A percentile compares a stretch with the other conserved stretches of the same genome.
phyloP scores from a whole-genome alignment of 2,888 invertebrate genomes.

The Magallana nippona region DNA sequence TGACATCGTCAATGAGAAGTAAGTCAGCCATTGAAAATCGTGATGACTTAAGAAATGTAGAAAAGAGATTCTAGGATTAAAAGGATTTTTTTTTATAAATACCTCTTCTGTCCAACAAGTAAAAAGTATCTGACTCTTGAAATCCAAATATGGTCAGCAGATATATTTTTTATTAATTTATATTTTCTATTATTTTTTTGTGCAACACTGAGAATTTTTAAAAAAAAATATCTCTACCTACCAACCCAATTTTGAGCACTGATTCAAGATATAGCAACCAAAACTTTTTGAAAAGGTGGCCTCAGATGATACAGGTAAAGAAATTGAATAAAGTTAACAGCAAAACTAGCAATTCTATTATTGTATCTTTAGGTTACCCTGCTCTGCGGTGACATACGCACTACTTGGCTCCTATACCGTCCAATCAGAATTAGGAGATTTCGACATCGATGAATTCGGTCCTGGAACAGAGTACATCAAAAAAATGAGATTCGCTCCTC shows the following conservation, averaged over 20 bases:
- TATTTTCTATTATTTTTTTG: too few species aligned
- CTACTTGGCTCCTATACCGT: constrained; percentile 93
- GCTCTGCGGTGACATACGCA: constrained; percentile 98
- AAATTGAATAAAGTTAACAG: too few species aligned
- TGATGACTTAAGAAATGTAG: neutral
- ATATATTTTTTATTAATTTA: too few species aligned
- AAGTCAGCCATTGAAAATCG: constrained; percentile 66
- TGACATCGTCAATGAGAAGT: constrained; percentile 84
- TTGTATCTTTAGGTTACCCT: constrained; percentile 87
- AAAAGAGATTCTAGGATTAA: neutral
- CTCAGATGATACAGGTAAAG: too few species aligned
- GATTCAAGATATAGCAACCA: too few species aligned
- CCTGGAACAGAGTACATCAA: constrained; percentile 87
- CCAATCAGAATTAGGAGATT: constrained; percentile 98
- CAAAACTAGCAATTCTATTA: too few species aligned
- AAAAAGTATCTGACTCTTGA: too few species aligned
- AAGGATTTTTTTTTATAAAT: neutral
- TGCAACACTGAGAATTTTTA: too few species aligned
- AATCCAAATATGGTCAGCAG: too few species aligned
- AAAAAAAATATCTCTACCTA: too few species aligned
- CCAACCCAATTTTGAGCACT: too few species aligned
- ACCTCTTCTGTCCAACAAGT: neutral
- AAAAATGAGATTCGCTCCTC: constrained; percentile 95
- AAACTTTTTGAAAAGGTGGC: too few species aligned
- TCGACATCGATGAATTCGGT: constrained; percentile 85